Conservation (phyloP, 2,113 vertebrate species). For the Synchiropus splendidus region DNA sequence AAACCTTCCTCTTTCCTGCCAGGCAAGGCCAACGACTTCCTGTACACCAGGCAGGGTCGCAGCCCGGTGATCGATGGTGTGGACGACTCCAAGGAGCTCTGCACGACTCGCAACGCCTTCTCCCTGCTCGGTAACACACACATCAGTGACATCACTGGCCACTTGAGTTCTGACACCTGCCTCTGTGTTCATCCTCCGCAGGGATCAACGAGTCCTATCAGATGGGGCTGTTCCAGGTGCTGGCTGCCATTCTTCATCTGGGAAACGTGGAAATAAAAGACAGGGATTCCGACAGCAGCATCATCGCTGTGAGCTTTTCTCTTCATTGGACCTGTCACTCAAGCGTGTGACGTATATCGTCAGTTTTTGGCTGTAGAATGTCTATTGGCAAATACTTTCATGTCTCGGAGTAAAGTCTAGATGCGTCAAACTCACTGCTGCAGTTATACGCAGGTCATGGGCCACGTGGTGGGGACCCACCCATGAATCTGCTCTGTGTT, state of each 20-base stretch:
- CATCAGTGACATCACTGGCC: no score
- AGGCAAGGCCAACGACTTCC: constrained; percentile 81
- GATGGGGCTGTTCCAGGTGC: constrained; percentile 91
- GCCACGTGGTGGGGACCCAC: no score
- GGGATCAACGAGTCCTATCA: constrained; percentile 90
- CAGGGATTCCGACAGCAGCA: constrained; percentile 89
- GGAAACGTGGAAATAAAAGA: constrained; percentile 89
- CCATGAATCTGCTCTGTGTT: no score
- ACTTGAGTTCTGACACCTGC: background rate
- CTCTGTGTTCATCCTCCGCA: constrained; percentile 48
- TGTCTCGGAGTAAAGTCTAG: no score
- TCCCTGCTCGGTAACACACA: constrained; percentile 78
- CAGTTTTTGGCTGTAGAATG: no score
- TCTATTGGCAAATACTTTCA: no score
- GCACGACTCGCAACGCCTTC: constrained; percentile 82
- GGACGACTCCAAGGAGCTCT: constrained; percentile 87
- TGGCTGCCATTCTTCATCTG: constrained; percentile 92
- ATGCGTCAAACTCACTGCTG: no score
- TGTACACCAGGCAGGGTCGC: constrained; percentile 87
- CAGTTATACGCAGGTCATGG: no score
- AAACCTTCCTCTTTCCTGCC: constrained; percentile 4
- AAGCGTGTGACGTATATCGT: no score
- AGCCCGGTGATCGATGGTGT: constrained; percentile 87
- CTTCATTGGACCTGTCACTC: background rate
- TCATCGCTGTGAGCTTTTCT: constrained; percentile 73